Percentiles rank a stretch among this genome's conserved stretches.
Conservation (phyloP, 2,113 vertebrate species). For the Lethenteron reissneri region DNA sequence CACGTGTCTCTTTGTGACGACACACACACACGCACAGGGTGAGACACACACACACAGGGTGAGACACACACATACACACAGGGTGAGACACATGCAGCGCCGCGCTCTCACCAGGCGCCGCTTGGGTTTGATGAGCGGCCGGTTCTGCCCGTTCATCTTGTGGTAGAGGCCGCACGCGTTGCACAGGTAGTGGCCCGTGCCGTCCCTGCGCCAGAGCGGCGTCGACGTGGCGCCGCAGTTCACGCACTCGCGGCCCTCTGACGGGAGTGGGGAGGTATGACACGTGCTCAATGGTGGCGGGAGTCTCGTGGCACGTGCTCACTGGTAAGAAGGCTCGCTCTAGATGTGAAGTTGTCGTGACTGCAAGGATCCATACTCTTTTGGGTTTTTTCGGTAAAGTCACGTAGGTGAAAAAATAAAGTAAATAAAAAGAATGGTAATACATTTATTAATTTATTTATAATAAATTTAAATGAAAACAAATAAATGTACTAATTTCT, state of each 20-base stretch:
- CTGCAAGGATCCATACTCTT: too few relatives aligned
- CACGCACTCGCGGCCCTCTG: constrained; percentile 64
- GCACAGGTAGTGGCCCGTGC: constrained; percentile 61
- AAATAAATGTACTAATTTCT: not conserved
- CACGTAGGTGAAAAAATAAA: not conserved
- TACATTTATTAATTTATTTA: not conserved
- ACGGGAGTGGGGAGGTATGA: too few relatives aligned
- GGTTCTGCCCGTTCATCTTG: constrained; percentile 68
- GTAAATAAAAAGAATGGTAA: not conserved
- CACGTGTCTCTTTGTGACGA: too few relatives aligned
- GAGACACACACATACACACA: too few relatives aligned
- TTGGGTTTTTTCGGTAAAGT: too few relatives aligned
- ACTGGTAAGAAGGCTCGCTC: too few relatives aligned
- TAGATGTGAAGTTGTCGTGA: too few relatives aligned
- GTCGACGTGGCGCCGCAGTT: constrained; percentile 62
- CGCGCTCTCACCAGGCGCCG: constrained; percentile 41
- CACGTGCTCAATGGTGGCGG: too few relatives aligned
- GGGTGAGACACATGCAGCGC: too few relatives aligned
- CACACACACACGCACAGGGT: too few relatives aligned
- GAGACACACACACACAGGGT: too few relatives aligned
- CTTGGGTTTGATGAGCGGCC: constrained; percentile 56
- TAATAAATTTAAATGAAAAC: not conserved
- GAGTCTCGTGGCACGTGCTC: too few relatives aligned
- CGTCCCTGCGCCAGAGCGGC: constrained; percentile 53
- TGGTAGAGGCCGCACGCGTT: constrained; percentile 69